Percentiles rank a stretch among this genome's conserved stretches.
These are phyloP conservation scores for Papilio helenus DNA, from an alignment of 1,140 invertebrate genomes.

Conservation along the genomic window DNA sequence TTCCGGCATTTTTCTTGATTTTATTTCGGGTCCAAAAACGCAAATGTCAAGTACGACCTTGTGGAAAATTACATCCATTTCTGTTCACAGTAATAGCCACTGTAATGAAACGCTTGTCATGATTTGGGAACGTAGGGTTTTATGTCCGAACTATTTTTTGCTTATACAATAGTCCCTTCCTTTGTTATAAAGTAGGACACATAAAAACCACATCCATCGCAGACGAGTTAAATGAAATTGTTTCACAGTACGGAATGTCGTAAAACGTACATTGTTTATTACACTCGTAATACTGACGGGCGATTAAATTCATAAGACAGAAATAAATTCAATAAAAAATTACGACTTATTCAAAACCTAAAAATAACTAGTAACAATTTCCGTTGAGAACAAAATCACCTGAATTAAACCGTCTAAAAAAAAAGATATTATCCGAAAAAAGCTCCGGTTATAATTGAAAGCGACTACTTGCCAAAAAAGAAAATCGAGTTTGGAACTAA, in stretches of 20 bases:
- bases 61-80: slow-evolving; percentile 37
- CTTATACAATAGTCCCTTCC: slow-evolving; percentile 32
- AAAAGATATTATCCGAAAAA: background rate
- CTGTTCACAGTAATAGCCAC: slow-evolving; percentile 37
- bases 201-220: slow-evolving; percentile 32
- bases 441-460: slow-evolving; percentile 39
- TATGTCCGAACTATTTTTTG: slow-evolving; percentile 37
- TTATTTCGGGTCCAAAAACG: slow-evolving; percentile 33
- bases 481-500: slow-evolving; percentile 38
- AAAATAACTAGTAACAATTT: background rate
- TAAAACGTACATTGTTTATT: slow-evolving; percentile 26
- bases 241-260: slow-evolving; percentile 15
- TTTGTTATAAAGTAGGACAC: slow-evolving; percentile 35
- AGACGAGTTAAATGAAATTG: slow-evolving; percentile 31
- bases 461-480: slow-evolving; percentile 34
- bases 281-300: background rate
- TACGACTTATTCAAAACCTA: background rate
- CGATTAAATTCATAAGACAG: slow-evolving; percentile 9
- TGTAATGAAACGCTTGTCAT: slow-evolving; percentile 41
- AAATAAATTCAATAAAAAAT: slow-evolving; percentile 2
- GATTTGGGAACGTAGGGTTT: slow-evolving; percentile 38
- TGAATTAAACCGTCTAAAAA: background rate
- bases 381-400: background rate
- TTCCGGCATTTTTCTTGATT: slow-evolving; percentile 34
- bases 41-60: slow-evolving; percentile 35